These are phyloP conservation scores for Acanthosepion esculentum DNA, from an alignment of 2,888 invertebrate species.

Conservation along the genomic window DNA sequence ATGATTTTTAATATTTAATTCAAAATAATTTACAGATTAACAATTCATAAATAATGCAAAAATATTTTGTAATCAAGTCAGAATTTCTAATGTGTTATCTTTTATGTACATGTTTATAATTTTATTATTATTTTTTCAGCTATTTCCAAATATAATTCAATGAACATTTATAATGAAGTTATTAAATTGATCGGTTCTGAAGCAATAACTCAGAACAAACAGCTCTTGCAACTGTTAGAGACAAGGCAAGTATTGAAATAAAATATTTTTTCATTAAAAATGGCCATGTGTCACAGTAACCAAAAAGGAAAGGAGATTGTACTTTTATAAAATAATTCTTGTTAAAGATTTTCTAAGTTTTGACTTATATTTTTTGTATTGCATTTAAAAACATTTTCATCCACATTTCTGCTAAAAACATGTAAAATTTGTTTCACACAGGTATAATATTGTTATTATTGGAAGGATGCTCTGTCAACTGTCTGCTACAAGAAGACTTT, in stretches of 20 bases:
- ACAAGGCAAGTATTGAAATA: slow-evolving; percentile 38
- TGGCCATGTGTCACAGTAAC: background rate
- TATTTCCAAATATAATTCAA: background rate
- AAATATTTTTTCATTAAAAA: too few relatives aligned
- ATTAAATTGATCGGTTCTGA: slow-evolving; percentile 43
- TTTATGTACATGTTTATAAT: too few relatives aligned
- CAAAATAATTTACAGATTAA: too few relatives aligned
- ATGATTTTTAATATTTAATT: too few relatives aligned
- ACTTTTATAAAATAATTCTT: background rate
- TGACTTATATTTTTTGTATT: background rate
- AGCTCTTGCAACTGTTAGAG: slow-evolving; percentile 33
- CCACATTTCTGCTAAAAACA: too few relatives aligned
- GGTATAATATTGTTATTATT: slow-evolving; percentile 43
- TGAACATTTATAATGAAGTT: background rate
- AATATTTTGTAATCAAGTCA: too few relatives aligned
- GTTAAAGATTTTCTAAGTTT: background rate
- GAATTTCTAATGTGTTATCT: too few relatives aligned
- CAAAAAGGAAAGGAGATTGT: background rate
- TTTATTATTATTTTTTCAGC: background rate
- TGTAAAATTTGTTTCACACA: background rate
- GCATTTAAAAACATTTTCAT: too few relatives aligned
- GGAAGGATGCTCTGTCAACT: slow-evolving; percentile 9
- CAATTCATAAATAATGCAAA: too few relatives aligned
- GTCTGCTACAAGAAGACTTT: background rate
- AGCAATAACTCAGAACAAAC: slow-evolving; percentile 8